Base-by-base conservation (phyloP, 2,113 vertebrate species). In the Lycocorax pyrrhopterus region DNA sequence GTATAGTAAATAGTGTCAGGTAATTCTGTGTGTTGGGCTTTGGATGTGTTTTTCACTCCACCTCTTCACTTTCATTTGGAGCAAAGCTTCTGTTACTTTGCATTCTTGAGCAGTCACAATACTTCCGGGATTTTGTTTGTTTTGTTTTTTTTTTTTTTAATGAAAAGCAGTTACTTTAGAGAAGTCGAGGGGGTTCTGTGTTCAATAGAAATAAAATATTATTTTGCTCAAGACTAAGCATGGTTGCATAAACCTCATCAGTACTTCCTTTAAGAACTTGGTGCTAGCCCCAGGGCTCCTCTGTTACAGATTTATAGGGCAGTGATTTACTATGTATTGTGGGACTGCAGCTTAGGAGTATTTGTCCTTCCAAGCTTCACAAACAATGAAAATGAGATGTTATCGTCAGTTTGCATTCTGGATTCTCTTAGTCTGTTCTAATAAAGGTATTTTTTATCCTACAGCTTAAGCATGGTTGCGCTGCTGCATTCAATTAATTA, bases 301-400 rank as follows among this genome's bases (percentile, higher is more conserved):
- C 51, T 92, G 51, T 60, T 93, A 16, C 1, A 1, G 32, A 52
- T 95, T 96, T 95, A 81, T 30, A 56, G 80, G 32, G 20, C 37
- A 92, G n/a, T 90, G 80, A 90, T 94, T 94, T 96, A 94, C 33
- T 78, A 5, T 3, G 1, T 81, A 84, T 95, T 95, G 92, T 96
- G 41, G 33, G n/a, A 58, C 74, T 79, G 52, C 41, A 35, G n/a
- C 32, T 62, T 63, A 78, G 52, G 37, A 75, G 49, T 87, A 33
- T 75, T 93, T 75, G 33, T 73, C 53, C 59, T 88, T 78, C 32
- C 44, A 23, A 78, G 56, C 72, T 87, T 95, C 53, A 20, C 29
- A 72, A 74, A 56, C 1, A 7, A 52, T 84, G 52, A 75, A 93
- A 90, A 64, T 30, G 53, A 89, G 52, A 44, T 39, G 35, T 52